These are phyloP conservation scores for Phaedon cochleariae DNA, from an alignment of 2,888 invertebrate species.

Conservation along the genomic window DNA sequence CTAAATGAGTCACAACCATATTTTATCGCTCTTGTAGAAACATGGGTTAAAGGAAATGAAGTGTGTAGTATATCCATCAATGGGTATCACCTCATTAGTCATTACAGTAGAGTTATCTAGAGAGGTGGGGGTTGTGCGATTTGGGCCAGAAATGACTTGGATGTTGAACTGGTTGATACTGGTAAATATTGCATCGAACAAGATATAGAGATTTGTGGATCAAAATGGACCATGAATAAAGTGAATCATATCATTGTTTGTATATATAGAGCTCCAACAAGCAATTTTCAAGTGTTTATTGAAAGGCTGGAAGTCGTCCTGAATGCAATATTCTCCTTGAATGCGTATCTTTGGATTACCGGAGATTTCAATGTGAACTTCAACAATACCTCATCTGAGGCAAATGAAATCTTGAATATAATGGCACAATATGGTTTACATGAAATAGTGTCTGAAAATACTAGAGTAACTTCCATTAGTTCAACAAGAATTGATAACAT, in stretches of 20 bases:
- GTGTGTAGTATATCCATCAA: not conserved
- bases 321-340: not conserved
- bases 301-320: not conserved
- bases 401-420: not conserved
- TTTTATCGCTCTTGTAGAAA: constrained; percentile 9
- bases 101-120: not conserved
- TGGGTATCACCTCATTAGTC: not conserved
- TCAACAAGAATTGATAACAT: not conserved
- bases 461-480: not conserved
- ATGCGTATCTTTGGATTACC: not conserved
- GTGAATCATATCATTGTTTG: too few relatives aligned
- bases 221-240: too few relatives aligned
- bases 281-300: not conserved
- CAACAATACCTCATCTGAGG: not conserved
- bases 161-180: too few relatives aligned
- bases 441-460: not conserved
- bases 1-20: not conserved
- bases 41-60: too few relatives aligned
- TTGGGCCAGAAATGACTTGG: not conserved
- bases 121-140: not conserved
- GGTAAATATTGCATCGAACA: too few relatives aligned
- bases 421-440: not conserved
- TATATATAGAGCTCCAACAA: not conserved
- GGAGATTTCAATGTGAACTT: not conserved
- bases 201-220: too few relatives aligned